phyloP scores from a whole-genome alignment of 1,140 invertebrate species.

The Hylaeus anthracinus region DNA sequence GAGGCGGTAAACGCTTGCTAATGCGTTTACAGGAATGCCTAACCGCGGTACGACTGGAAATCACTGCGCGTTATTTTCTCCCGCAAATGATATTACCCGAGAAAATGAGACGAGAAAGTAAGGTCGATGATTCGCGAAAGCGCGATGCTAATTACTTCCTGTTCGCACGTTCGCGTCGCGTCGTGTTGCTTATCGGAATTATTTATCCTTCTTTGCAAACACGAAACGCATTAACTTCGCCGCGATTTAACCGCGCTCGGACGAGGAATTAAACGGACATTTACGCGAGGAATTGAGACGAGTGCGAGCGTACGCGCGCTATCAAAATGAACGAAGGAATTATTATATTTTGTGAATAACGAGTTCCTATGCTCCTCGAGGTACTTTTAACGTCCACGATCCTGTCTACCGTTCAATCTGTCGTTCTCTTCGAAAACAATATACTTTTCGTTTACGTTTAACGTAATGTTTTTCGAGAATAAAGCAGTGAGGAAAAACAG shows the following conservation, averaged over 20 bases:
- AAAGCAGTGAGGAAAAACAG: too few species aligned
- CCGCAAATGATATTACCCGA: constrained; percentile 63
- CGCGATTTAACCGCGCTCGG: background rate
- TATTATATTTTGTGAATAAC: too few species aligned
- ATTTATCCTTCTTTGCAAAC: constrained; percentile 21
- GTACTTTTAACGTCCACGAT: too few species aligned
- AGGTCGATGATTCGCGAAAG: constrained; percentile 63
- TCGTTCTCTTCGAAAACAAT: too few species aligned
- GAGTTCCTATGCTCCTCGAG: too few species aligned
- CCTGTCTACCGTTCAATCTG: too few species aligned
- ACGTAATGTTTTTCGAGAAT: too few species aligned
- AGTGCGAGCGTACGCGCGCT: too few species aligned
- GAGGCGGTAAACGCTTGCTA: constrained; percentile 31
- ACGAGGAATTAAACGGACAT: background rate
- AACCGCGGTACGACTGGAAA: constrained; percentile 53
- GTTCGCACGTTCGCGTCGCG: constrained; percentile 51
- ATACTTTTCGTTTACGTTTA: too few species aligned
- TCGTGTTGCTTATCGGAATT: constrained; percentile 43
- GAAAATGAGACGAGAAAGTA: constrained; percentile 66
- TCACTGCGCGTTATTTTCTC: constrained; percentile 63
- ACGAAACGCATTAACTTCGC: constrained; percentile 13
- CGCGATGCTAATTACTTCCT: constrained; percentile 63
- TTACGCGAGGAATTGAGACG: background rate
- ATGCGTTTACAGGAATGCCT: constrained; percentile 43
- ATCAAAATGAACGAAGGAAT: too few species aligned